Percentiles rank a stretch among this genome's conserved stretches.
Conservation (phyloP, 1,140 invertebrate species). For the Leptinotarsa texana region DNA sequence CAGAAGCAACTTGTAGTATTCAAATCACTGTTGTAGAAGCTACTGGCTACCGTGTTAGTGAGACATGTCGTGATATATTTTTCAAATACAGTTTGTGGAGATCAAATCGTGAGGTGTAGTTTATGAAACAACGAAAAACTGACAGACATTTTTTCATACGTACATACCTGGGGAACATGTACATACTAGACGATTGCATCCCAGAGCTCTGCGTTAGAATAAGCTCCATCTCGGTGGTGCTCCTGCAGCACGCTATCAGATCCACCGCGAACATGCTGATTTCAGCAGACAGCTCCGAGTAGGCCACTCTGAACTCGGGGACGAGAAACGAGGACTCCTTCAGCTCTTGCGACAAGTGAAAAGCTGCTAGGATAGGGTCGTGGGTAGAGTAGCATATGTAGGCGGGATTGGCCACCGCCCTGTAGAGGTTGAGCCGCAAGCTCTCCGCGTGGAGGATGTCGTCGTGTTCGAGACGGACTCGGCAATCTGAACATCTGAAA, state of each 20-base stretch:
- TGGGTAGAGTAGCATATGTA: constrained; percentile 68
- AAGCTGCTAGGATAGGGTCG: constrained; percentile 70
- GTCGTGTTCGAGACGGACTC: constrained; percentile 54
- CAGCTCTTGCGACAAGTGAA: constrained; percentile 64
- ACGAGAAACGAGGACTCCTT: constrained; percentile 56
- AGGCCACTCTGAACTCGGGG: constrained; percentile 63
- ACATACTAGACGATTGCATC: constrained; percentile 44
- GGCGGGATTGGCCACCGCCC: constrained; percentile 66
- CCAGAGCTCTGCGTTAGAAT: constrained; percentile 62
- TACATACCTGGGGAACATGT: constrained; percentile 37
- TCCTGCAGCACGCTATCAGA: constrained; percentile 65
- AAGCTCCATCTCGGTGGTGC: constrained; percentile 69
- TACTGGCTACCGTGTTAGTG: too few relatives aligned
- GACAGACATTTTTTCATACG: too few relatives aligned
- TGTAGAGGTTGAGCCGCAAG: constrained; percentile 62
- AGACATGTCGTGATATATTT: too few relatives aligned
- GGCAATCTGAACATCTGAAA: constrained; percentile 60
- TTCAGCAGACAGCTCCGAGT: constrained; percentile 60
- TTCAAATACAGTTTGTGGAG: too few relatives aligned
- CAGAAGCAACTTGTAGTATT: too few relatives aligned
- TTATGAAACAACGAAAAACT: too few relatives aligned
- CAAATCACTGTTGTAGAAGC: too few relatives aligned
- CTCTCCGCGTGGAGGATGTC: constrained; percentile 59
- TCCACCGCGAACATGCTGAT: constrained; percentile 67
- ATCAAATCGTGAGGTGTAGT: too few relatives aligned